Evolutionary conservation across 2,888 invertebrate genomes (phyloP), one percentile per base, ranked within the genome.

Genomic region (Drosophila eohydei): DNA sequence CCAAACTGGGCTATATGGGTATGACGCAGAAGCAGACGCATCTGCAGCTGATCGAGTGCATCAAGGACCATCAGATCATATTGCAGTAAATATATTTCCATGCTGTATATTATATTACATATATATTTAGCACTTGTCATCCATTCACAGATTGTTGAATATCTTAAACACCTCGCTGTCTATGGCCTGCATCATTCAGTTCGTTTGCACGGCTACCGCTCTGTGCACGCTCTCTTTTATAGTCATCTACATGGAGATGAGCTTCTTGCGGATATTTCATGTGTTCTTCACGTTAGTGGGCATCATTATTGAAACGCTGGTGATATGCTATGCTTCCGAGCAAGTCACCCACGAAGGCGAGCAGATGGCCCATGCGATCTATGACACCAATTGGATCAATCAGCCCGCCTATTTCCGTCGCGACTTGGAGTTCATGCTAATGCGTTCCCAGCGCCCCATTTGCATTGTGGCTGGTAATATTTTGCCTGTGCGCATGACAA

Each of bases 261-360:
- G 78, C 26, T 4, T 66, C 0, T 73, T 83, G 0, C 71, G 78
- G 30, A 0, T 64, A 0, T 2, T 81, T 0, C 51, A 83, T 5
- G 61, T 86, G 41, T 16, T 72, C 2, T 4, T 72, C 0, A 51
- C 86, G 4, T 74, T 91, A 26, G 8, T 93, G 90, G 85, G 92
- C 48, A 93, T 93, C 83, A 81, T 93, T 50, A 91, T 93, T 0
- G 94, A 94, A 73, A 92, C 94, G 16, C 92, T 93, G 30, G 87
- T 94, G 5, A 93, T 94, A 59, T 94, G 95, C 83, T 94, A 94
- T 93, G 94, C 93, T 55, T 94, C 94, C 0, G 94, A 94, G 75
- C 92, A 94, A 48, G 92, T 94, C 1, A 93, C 93, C 4, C 78
- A 90, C 9, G 90, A 93, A 92, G 94, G 94, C 50, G 92, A 93